phyloP scores from a whole-genome alignment of 2,888 invertebrate genomes.

The Apamea epomidion region DNA sequence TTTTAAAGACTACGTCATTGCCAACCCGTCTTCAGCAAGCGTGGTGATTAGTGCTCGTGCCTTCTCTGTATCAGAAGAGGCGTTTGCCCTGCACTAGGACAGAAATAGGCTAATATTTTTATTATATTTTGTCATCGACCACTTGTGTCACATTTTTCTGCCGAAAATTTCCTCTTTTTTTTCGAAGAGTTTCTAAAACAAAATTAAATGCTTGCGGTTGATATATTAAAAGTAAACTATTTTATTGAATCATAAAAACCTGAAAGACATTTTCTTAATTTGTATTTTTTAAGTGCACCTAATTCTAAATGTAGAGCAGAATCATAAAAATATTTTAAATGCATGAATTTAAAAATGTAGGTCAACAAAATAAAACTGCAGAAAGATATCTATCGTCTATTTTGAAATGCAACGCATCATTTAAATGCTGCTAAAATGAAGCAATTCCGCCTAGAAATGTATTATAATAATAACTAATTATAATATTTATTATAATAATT shows the following conservation, averaged over 20 bases:
- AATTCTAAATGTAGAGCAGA: conserved; percentile 25
- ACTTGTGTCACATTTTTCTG: not conserved
- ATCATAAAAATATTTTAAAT: conserved; percentile 44
- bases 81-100: accelerated
- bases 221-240: conserved; percentile 16
- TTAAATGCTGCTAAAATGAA: not conserved
- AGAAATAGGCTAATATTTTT: not conserved
- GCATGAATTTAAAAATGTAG: conserved; percentile 38
- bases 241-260: conserved; percentile 34
- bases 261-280: conserved; percentile 36
- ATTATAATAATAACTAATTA: too few relatives aligned
- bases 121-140: not conserved
- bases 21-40: not conserved
- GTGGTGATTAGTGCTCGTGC: not conserved
- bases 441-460: not conserved
- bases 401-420: not conserved
- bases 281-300: conserved; percentile 42
- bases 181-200: not conserved
- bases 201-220: not conserved
- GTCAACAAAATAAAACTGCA: conserved; percentile 33
- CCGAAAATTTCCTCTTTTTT: too few relatives aligned
- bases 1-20: not conserved
- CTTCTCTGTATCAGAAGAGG: not conserved
- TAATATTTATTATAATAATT: too few relatives aligned
- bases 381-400: conserved; percentile 7